Base-by-base conservation (phyloP, 2,888 invertebrate genomes). In the Drosophila greeni region DNA sequence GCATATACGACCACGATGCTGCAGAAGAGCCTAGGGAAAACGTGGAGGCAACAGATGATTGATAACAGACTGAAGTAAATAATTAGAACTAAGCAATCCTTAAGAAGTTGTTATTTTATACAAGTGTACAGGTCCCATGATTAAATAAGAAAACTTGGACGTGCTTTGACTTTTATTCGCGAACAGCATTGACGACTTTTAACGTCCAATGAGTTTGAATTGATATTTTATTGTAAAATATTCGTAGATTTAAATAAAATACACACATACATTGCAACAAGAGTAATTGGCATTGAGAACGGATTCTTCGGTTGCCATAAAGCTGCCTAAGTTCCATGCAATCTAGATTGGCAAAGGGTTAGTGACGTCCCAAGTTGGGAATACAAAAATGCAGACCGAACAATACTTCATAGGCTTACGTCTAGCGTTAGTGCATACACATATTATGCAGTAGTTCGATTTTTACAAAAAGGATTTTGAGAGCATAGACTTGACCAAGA, bases 211-310 rank as follows among this genome's bases (percentile, higher is more conserved):
- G 37, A 34, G 43, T 48, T 37, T 31, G 31, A 42, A 36, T 66
- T 48, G 33, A 64, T 65, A 60, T 33, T 69, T 70, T 58, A 58
- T 60, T 84, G 67, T 59, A 70, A 69, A 81, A 74, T 81, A 70
- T 77, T 75, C 62, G 59, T 54, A 56, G 34, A 52, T 69, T 68
- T 52, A 68, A 69, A 69, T 68, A 68, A 69, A 68, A 73, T 72
- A 64, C 62, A 67, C 59, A 67, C 59, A 67, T 47, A 47, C 54
- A 59, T 51, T 75, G 72, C 75, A 79, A 79, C 82, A 79, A 79
- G 69, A 69, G 53, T 68, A 74, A 62, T 54, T 67, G 68, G 56
- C 49, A 58, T 54, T 58, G 40, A 67, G 45, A 45, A 66, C 48
- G 43, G 53, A 54, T 54, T 49, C 66, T 39, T 57, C 66, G 57